Evolutionary conservation across 2,113 vertebrate species (phyloP), one percentile per base, ranked within the genome.

Genomic region (Otis tarda): DNA sequence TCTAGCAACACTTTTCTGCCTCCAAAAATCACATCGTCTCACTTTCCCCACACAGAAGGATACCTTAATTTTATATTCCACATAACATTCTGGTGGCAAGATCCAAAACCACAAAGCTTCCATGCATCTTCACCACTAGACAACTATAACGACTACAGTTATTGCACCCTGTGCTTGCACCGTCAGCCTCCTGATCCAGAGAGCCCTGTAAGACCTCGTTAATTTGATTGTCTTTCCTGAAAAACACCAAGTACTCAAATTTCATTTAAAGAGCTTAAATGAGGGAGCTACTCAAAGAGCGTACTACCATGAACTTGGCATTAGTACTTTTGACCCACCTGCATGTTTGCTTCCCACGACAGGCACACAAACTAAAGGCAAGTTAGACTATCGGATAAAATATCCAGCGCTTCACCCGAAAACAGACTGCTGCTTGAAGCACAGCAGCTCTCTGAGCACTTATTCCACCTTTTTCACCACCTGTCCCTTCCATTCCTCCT

Each of bases 241-340:
- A 56, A 28, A 45, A 33, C 16, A 63, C 17, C 8, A 25, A 23
- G 4, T 2, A 17, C 23, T 3, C 25, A 37, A 8, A 53, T 14
- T 37, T 24, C 31, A 16, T 3, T 7, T 17, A 7, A 17, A 55
- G 16, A 22, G 9, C 14, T 53, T 2, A 13, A 74, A 23, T 0
- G 22, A 23, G 1, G n/a, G 53, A 63, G 52, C 33, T 39, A 23
- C 23, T 45, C 25, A n/a, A 5, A 9, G 5, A 14, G 11, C 0
- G 1, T 10, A 5, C 10, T 0, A 10, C 24, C 1, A 2, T 0
- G 12, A 69, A 19, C 41, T n/a, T 0, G 1, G 3, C 3, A 5
- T 2, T 15, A 3, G 13, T 11, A 4, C 30, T 45, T 9, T 1
- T 7, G 11, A 39, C 5, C 9, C 12, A 1, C 0, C 14, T 4